Evolutionary conservation across 2,113 vertebrate species (phyloP).

Genomic region (Gallinago paraguaiae): DNA sequence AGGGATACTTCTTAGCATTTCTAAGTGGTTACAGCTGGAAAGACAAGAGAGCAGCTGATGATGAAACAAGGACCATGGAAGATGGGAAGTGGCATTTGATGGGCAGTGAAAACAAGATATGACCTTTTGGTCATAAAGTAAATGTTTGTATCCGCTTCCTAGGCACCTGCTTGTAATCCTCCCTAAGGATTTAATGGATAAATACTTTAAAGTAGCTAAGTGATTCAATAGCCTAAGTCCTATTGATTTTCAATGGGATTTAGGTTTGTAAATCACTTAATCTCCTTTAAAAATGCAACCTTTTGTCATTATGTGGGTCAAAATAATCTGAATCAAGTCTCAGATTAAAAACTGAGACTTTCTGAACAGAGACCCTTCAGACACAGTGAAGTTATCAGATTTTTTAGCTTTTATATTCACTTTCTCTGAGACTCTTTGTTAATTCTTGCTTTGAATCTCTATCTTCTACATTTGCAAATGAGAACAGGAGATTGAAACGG

Average conservation of each 20-base stretch:
- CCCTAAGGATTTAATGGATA: conserved; percentile 17
- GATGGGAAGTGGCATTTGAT: neutral
- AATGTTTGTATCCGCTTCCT: conserved; percentile 9
- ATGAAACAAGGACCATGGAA: neutral
- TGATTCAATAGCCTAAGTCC: conserved; percentile 19
- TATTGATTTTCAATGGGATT: conserved; percentile 58
- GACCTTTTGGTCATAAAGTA: conserved; percentile 1
- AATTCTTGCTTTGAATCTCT: neutral
- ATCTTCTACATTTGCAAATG: neutral
- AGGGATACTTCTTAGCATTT: neutral
- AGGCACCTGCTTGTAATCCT: conserved; percentile 42
- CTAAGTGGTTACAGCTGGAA: neutral
- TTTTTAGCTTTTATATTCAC: conserved; percentile 12
- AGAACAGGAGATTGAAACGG: neutral
- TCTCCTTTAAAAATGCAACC: conserved; percentile 45
- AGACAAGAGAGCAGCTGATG: neutral
- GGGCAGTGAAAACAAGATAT: neutral
- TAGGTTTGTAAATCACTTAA: conserved; percentile 45
- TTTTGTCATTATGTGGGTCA: conserved; percentile 22
- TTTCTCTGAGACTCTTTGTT: neutral
- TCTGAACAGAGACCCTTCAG: neutral
- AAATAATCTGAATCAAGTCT: conserved; percentile 31
- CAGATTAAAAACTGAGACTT: conserved; percentile 6
- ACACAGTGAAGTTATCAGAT: neutral
- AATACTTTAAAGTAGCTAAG: conserved; percentile 38